Evolutionary conservation across 2,888 invertebrate genomes (phyloP).

Genomic region (Platerodrilus igneus): DNA sequence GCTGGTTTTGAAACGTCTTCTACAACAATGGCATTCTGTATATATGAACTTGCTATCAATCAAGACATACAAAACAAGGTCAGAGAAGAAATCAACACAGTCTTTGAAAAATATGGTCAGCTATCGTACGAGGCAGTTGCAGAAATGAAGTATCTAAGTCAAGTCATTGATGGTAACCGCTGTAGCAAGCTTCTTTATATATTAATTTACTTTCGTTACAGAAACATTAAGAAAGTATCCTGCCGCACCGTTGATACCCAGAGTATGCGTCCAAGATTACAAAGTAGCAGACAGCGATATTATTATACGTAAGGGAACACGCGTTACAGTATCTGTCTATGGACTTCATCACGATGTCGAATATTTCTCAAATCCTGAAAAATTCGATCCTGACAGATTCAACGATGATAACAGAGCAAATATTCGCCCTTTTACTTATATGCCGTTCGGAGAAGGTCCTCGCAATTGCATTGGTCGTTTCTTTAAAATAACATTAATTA

Average conservation of each 20-base stretch:
- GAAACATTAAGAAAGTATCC: constrained; percentile 43
- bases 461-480: too few species aligned
- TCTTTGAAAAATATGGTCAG: constrained; percentile 34
- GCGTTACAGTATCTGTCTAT: constrained; percentile 30
- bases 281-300: constrained; percentile 29
- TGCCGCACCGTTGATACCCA: constrained; percentile 33
- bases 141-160: constrained; percentile 49
- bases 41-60: constrained; percentile 45
- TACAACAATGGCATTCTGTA: constrained; percentile 42
- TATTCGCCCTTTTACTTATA: too few species aligned
- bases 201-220: too few species aligned
- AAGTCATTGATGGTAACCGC: constrained; percentile 45
- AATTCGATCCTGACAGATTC: constrained; percentile 58
- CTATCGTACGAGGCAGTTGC: constrained; percentile 46
- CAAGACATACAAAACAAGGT: constrained; percentile 46
- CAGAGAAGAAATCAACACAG: constrained; percentile 41
- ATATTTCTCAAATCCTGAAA: constrained; percentile 52
- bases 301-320: too few species aligned
- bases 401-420: constrained; percentile 49
- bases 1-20: constrained; percentile 52
- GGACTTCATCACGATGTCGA: constrained; percentile 38
- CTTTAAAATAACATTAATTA: too few species aligned
- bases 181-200: too few species aligned
- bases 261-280: constrained; percentile 31
- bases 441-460: too few species aligned